Evolutionary conservation across 1,140 invertebrate genomes (phyloP), one percentile per base, ranked within the genome.

Genomic region (Trichogramma pretiosum): DNA sequence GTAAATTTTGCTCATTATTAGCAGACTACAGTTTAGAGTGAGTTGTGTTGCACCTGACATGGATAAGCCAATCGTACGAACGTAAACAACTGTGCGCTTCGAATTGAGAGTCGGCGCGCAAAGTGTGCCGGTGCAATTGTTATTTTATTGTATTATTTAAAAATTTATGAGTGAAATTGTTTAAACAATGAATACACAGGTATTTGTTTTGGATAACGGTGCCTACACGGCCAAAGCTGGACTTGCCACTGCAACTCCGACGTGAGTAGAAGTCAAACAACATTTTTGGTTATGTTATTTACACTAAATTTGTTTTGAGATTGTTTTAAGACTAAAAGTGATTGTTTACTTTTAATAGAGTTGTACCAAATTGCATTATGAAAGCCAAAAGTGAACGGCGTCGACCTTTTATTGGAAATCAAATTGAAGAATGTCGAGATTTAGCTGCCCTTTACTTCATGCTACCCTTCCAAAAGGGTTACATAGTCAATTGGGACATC

Each of bases 371-470:
- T 68, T 93, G 90, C 59, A 91, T 98, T 24, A 94, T 94, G 78
- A 99, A 99, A 78, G 92, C 93, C 1, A 98, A 98, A 70, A 93
- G 87, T 57, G 95, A 99, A 65, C 72, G 90, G 41, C 80, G 93
- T 1, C 77, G 95, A 46, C 83, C 90, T 2, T 99, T 98, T 65
- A 83, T 99, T 35, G 94, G 89, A 0, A 85, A 89, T 68, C 91
- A 90, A 73, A 83, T 97, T 17, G 89, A 97, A 49, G 94, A 99
- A 54, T 99, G 94, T 63, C 78, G 93, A 37, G 96, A 99, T 67
- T 83, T 89, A 3, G 96, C 93, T 0, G 89, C 92, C 2, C 67
- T 99, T 1, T 99, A 85, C 72, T 98, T 94, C 60, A 84, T 96
- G 28, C 69, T 97, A 48, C 88, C 94, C 0, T 96, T 91, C 70